A percentile compares a stretch with the other conserved stretches of the same genome.
Evolutionary conservation across 37 sponge, comb jelly and placozoan species (phyloP).

Genomic region (Aplysina aerophoba): DNA sequence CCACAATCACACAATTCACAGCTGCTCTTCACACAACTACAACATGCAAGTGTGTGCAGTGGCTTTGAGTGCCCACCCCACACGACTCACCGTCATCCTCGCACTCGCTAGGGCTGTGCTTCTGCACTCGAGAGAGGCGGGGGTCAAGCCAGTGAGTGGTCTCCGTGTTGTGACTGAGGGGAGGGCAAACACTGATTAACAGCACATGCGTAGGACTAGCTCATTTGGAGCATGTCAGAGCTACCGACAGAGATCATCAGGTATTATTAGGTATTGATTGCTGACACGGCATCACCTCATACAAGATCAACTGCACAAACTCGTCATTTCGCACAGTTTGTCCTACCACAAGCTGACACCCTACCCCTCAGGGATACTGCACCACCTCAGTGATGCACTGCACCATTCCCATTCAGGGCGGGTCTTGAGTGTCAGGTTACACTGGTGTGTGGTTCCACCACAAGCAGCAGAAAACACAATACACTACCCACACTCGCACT

Average conservation of each 20-base stretch:
- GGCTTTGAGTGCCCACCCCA: neutral
- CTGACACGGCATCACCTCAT: too few species aligned
- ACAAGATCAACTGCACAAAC: too few species aligned
- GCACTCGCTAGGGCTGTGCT: slow-evolving; percentile 76
- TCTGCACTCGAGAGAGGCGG: slow-evolving; percentile 72
- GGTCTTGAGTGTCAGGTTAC: too few species aligned
- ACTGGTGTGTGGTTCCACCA: neutral
- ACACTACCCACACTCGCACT: neutral
- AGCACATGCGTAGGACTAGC: too few species aligned
- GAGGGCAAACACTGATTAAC: neutral
- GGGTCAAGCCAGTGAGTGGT: slow-evolving; percentile 98
- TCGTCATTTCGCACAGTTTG: too few species aligned
- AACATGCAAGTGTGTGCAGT: neutral
- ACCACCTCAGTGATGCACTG: too few species aligned
- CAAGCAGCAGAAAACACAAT: neutral
- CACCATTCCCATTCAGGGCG: too few species aligned
- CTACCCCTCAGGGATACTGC: too few species aligned
- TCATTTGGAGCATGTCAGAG: too few species aligned
- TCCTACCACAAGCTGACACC: too few species aligned
- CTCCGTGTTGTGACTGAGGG: slow-evolving; percentile 90
- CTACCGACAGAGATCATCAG: too few species aligned
- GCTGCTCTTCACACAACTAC: neutral
- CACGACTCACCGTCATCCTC: slow-evolving; percentile 82
- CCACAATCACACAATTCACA: neutral
- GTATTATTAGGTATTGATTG: too few species aligned